Evolutionary conservation across 1,140 invertebrate species (phyloP).

Genomic region (Drosophila prosaltans): DNA sequence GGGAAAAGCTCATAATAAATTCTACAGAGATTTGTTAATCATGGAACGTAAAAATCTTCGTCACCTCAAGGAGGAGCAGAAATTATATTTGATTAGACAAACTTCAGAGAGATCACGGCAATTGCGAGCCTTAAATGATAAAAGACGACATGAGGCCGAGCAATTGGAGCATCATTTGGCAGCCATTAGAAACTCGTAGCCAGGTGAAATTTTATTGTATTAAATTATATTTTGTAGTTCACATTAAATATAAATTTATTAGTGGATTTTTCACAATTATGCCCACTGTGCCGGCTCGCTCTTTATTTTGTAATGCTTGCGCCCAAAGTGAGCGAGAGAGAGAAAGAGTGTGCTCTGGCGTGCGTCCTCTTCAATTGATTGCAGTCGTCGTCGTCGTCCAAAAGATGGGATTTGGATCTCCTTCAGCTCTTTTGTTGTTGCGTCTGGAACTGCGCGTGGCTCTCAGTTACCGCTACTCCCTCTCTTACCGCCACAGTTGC

Average conservation of each 20-base stretch:
- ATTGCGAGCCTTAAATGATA: constrained; percentile 19
- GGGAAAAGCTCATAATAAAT: constrained; percentile 28
- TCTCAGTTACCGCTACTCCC: constrained; percentile 9
- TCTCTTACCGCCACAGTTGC: constrained; percentile 21
- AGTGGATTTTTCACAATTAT: not conserved
- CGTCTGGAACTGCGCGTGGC: constrained; percentile 3
- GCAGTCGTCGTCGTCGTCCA: constrained; percentile 42
- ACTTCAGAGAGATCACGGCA: constrained; percentile 11
- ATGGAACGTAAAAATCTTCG: constrained; percentile 48
- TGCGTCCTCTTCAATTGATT: constrained; percentile 78
- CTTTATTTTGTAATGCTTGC: constrained; percentile 4
- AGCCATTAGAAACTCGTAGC: constrained; percentile 13
- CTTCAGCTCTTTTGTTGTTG: constrained; percentile 54
- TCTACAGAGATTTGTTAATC: constrained; percentile 54
- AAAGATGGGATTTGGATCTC: constrained; percentile 64
- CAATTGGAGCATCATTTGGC: constrained; percentile 19
- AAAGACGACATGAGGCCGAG: not conserved
- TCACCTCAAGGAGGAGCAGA: not conserved
- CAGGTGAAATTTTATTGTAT: too few species aligned
- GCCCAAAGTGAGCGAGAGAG: constrained; percentile 53
- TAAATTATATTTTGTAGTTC: not conserved
- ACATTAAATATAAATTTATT: not conserved
- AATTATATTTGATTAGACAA: not conserved
- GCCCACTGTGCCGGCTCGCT: not conserved
- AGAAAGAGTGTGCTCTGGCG: constrained; percentile 60